A percentile compares a stretch with the other conserved stretches of the same genome.
phyloP scores from a whole-genome alignment of 1,140 invertebrate species.

The Chironomus striatipennis region DNA sequence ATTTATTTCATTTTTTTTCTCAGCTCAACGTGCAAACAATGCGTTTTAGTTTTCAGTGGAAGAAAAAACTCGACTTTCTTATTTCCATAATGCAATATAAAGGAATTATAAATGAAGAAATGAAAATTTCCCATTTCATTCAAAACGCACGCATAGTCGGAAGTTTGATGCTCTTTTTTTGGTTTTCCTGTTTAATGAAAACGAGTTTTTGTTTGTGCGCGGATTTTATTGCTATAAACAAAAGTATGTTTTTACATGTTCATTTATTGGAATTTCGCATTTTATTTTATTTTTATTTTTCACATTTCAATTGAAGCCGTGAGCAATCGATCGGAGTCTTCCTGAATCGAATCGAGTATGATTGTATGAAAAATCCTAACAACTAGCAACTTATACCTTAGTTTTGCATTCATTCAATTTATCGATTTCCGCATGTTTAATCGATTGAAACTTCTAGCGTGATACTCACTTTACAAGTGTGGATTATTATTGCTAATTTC shows the following conservation, averaged over 20 bases:
- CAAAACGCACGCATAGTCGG: constrained; percentile 17
- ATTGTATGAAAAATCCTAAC: background rate
- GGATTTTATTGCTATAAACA: background rate
- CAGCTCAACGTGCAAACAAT: background rate
- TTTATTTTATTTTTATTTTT: background rate
- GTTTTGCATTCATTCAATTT: too few species aligned
- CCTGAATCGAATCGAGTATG: background rate
- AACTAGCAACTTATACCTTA: background rate
- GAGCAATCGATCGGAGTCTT: background rate
- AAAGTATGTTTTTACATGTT: background rate
- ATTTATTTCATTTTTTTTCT: background rate
- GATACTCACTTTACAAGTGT: too few species aligned
- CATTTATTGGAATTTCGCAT: background rate
- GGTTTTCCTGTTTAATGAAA: constrained; percentile 13
- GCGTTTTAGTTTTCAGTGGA: background rate
- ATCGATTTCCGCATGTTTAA: constrained; percentile 10
- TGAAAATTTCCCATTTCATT: constrained; percentile 16
- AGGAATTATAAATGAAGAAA: background rate
- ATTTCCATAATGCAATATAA: background rate
- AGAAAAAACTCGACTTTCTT: constrained; percentile 17
- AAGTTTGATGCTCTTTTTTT: constrained; percentile 19
- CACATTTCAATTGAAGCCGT: constrained; percentile 11
- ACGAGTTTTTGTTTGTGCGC: background rate
- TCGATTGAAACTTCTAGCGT: background rate
- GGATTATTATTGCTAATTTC: too few species aligned